These are phyloP conservation scores for Mixornis gularis DNA, from an alignment of 2,113 vertebrate species.

Conservation along the genomic window DNA sequence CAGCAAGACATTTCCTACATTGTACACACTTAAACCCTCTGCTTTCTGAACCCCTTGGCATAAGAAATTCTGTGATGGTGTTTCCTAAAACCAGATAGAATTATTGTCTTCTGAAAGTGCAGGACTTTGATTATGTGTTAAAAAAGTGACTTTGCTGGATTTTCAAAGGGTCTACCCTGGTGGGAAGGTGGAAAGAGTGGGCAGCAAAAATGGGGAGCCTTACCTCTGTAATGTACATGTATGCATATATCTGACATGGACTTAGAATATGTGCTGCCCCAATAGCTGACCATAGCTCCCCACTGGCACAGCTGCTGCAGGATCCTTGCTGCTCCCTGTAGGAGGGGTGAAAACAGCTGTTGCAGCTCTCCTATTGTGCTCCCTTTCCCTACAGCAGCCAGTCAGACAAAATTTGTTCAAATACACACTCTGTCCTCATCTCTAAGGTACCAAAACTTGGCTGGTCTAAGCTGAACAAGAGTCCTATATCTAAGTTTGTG, in stretches of 20 bases:
- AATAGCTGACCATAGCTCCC: background rate
- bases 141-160: background rate
- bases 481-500: background rate
- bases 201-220: background rate
- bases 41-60: background rate
- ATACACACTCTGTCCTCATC: background rate
- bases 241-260: background rate
- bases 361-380: background rate
- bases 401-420: background rate
- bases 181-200: background rate
- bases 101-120: background rate
- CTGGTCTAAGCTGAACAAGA: background rate
- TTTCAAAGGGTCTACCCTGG: background rate
- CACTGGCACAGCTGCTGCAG: background rate
- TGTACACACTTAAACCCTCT: background rate
- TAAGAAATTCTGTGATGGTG: background rate
- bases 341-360: background rate
- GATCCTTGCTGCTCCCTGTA: fast-evolving
- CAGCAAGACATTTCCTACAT: constrained; percentile 9
- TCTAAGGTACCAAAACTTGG: background rate
- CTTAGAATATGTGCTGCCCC: background rate
- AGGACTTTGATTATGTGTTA: background rate
- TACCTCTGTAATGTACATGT: background rate
- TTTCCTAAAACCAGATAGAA: background rate
- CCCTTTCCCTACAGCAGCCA: background rate